These are phyloP conservation scores for Tetramorium parvispinum DNA, from an alignment of 1,140 invertebrate species.

Conservation along the genomic window DNA sequence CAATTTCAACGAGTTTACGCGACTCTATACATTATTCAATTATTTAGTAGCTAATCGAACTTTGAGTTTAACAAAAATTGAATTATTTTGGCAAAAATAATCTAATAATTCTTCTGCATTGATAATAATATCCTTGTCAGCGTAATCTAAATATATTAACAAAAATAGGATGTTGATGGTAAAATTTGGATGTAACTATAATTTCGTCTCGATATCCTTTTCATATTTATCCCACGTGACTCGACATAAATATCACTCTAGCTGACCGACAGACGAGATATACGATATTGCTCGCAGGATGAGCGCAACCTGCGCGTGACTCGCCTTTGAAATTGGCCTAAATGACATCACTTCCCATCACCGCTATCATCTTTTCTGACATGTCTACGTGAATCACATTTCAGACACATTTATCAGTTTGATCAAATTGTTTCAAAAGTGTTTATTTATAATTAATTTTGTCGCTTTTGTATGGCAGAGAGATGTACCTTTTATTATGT, in stretches of 20 bases:
- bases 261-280: conserved; percentile 68
- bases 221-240: conserved; percentile 61
- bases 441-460: conserved; percentile 2
- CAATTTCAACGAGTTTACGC: conserved; percentile 35
- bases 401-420: not conserved
- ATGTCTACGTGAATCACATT: conserved; percentile 13
- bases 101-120: not conserved
- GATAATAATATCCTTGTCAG: not conserved
- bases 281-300: conserved; percentile 67
- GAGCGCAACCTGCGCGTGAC: conserved; percentile 61
- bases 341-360: conserved; percentile 64
- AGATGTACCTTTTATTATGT: not conserved
- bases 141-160: not conserved
- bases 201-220: conserved; percentile 50
- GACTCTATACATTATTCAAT: not conserved
- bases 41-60: not conserved
- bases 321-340: conserved; percentile 64
- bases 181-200: not conserved
- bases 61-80: not conserved
- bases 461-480: not conserved
- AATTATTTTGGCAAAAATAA: not conserved
- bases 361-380: conserved; percentile 27
- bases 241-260: conserved; percentile 66
- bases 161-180: not conserved
- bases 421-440: not conserved